A percentile compares a stretch with the other conserved stretches of the same genome.
Evolutionary conservation across 35 echinoderm and acorn worm species (phyloP).

Genomic region (Chiridota heheva): DNA sequence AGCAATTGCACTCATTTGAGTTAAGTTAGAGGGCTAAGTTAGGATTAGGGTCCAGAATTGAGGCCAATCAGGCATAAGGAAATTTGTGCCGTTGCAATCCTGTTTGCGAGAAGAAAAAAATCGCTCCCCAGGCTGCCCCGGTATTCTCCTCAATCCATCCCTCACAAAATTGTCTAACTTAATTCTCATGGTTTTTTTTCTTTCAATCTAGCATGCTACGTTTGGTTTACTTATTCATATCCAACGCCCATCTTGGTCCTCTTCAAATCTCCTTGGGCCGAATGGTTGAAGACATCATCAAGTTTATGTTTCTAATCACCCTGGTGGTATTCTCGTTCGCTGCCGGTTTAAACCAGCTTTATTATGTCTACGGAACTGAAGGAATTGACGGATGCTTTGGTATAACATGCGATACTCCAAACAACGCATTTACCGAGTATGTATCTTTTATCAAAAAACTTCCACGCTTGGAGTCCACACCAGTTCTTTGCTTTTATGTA

Average conservation of each 20-base stretch:
- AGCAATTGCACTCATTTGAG: too few relatives aligned
- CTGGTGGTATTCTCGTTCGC: conserved; percentile 91
- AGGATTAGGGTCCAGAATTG: too few relatives aligned
- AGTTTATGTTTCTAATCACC: conserved; percentile 79
- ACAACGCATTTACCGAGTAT: conserved; percentile 94
- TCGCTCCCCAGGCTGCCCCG: too few relatives aligned
- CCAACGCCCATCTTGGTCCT: conserved; percentile 92
- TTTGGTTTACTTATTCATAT: conserved; percentile 89
- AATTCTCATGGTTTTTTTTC: neutral
- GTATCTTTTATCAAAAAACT: conserved; percentile 20
- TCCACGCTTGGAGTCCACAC: neutral
- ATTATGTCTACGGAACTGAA: conserved; percentile 65
- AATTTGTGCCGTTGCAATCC: too few relatives aligned
- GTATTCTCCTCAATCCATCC: too few relatives aligned
- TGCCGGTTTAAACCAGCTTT: conserved; percentile 89
- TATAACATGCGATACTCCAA: conserved; percentile 63
- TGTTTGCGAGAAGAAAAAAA: too few relatives aligned
- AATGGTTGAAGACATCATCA: conserved; percentile 95
- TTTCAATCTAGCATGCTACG: conserved; percentile 73
- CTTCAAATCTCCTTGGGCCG: conserved; percentile 92
- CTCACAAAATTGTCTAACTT: too few relatives aligned
- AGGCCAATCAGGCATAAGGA: too few relatives aligned
- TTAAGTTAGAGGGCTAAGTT: too few relatives aligned
- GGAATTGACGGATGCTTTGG: conserved; percentile 50
- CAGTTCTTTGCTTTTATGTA: too few relatives aligned